Percentiles rank a stretch among this genome's conserved stretches.
Conservation (phyloP, 1,140 invertebrate genomes). For the Rhizoglyphus robini region DNA sequence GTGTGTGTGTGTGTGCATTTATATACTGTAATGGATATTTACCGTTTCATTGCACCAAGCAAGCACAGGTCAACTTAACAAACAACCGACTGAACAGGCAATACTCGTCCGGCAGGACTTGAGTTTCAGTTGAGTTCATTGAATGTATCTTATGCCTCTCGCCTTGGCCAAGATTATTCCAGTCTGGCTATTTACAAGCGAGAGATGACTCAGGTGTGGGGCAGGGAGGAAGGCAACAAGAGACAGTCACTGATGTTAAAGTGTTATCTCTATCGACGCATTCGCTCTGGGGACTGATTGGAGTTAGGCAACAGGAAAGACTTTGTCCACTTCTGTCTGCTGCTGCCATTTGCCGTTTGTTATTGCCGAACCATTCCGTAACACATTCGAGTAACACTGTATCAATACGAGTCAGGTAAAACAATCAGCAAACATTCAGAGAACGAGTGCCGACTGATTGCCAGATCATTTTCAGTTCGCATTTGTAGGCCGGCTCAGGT, state of each 20-base stretch:
- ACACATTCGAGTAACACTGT: too few relatives aligned
- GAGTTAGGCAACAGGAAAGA: not conserved
- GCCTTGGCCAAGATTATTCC: too few relatives aligned
- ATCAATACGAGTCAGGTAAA: too few relatives aligned
- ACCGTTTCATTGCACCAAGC: constrained; percentile 9
- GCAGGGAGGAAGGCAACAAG: too few relatives aligned
- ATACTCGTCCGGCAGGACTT: not conserved
- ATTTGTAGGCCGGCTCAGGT: too few relatives aligned
- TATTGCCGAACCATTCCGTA: too few relatives aligned
- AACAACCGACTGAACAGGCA: not conserved
- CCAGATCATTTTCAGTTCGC: too few relatives aligned
- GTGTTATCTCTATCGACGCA: not conserved
- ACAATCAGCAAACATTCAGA: too few relatives aligned
- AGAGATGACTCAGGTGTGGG: not conserved
- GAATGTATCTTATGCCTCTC: too few relatives aligned
- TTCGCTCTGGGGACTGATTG: not conserved
- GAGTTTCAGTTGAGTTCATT: not conserved
- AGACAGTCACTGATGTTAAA: not conserved
- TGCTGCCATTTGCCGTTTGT: not conserved
- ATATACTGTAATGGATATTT: constrained; percentile 18
- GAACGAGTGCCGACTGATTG: too few relatives aligned
- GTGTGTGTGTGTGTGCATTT: constrained; percentile 16
- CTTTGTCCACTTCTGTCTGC: too few relatives aligned
- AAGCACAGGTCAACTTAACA: not conserved
- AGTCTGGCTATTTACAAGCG: not conserved